Base-by-base conservation (phyloP, 1,140 invertebrate species). In the Yoshiicerus persimilis region DNA sequence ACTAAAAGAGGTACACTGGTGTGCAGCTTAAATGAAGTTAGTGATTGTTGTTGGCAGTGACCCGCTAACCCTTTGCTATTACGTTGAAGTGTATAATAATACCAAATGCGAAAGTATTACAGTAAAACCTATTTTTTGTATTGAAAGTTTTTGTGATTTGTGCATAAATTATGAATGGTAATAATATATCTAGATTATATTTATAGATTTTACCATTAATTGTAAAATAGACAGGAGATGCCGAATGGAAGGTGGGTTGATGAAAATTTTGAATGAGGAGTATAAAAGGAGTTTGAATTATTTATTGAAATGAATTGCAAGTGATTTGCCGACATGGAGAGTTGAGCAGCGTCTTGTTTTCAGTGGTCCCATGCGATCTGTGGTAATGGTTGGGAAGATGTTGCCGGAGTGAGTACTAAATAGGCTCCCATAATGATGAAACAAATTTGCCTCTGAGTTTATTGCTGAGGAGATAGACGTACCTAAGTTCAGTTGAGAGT, bases 231-330 rank as follows among this genome's bases (percentile, higher is more conserved):
- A n/a, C n/a, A n/a, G n/a, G n/a, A 56, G n/a, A 56, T 56, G 13
- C 13, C 41, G 4, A 1, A 20, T 47, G 4, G 47, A 27, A 30
- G 23, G 64, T 30, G 25, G 64, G 64, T 70, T n/a, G 4, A 16
- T 4, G 11, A 36, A 38, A 34, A 16, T 77, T 80, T 36, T 80
- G 75, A 80, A 80, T n/a, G n/a, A n/a, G n/a, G n/a, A n/a, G 9
- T 80, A 20, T 56, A 56, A 20, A 38, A 80, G 27, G 20, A 38
- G 30, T 80, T 36, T 16, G 13, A 80, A 80, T 80, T 80, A 80
- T 80, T 80, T 38, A 80, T 36, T 80, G 75, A 80, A 80, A 80
- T 80, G 75, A 80, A 80, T 80, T n/a, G 75, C 32, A 38, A 36
- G 75, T 80, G 32, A 80, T 80, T 80, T 36, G 75, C 75, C 32